Conservation (phyloP, 2,888 invertebrate genomes). For the Gortyna flavago region DNA sequence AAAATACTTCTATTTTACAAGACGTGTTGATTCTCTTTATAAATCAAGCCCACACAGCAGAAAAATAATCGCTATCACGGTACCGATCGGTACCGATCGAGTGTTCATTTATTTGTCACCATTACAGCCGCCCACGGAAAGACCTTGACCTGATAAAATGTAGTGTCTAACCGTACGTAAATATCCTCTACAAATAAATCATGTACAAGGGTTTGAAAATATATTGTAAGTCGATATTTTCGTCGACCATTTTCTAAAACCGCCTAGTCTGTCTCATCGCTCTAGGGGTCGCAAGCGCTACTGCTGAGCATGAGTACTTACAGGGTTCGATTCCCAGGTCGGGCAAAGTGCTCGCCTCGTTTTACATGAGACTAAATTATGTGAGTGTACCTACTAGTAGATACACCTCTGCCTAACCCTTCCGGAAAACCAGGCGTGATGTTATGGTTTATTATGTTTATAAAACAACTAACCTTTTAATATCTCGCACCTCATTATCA, state of each 20-base stretch:
- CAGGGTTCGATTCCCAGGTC: not conserved
- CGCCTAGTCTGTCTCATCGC: not conserved
- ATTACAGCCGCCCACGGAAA: not conserved
- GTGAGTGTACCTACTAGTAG: not conserved
- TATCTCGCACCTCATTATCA: constrained; percentile 13
- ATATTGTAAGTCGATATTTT: not conserved
- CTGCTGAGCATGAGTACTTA: not conserved
- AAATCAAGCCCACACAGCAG: not conserved
- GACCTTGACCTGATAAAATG: constrained; percentile 1
- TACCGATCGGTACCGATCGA: constrained; percentile 7
- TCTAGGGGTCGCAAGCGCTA: not conserved
- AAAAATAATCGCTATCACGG: not conserved
- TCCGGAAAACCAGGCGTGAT: no score
- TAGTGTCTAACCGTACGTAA: not conserved
- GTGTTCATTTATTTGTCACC: constrained; percentile 7
- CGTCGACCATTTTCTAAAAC: not conserved
- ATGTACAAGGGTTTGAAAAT: not conserved
- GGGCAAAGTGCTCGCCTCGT: not conserved
- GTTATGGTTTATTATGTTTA: not conserved
- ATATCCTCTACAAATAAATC: not conserved
- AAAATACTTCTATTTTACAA: not conserved
- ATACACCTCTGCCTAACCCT: not conserved
- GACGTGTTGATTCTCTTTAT: not conserved
- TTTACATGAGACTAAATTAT: not conserved
- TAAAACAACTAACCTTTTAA: not conserved